Conservation (phyloP, 2,113 vertebrate species). For the Nesogale talazaci region DNA sequence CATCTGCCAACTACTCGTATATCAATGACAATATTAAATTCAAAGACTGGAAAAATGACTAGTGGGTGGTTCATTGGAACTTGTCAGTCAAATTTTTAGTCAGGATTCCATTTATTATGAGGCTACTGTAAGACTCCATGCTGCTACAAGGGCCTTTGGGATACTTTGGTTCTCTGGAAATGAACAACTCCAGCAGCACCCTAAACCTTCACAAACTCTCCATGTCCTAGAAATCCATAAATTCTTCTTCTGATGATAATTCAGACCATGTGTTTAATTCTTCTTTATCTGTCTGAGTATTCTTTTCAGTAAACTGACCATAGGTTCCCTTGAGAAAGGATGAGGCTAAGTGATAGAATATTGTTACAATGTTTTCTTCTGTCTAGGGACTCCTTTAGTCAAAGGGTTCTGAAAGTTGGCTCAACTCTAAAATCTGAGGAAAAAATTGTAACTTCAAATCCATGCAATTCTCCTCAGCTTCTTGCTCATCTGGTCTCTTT, state of each 20-base stretch:
- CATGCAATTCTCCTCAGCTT: background rate
- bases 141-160: background rate
- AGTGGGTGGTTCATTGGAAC: background rate
- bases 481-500: background rate
- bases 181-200: background rate
- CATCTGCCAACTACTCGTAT: background rate
- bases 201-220: background rate
- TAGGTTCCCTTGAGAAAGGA: background rate
- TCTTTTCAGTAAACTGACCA: background rate
- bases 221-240: background rate
- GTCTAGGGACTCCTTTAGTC: background rate
- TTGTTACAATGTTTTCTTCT: background rate
- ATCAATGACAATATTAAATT: background rate
- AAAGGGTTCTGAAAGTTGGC: constrained; percentile 35
- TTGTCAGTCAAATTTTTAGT: background rate
- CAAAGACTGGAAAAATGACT: background rate
- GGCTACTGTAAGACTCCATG: background rate
- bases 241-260: background rate
- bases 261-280: background rate
- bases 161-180: background rate
- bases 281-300: background rate
- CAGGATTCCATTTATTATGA: background rate
- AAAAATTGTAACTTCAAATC: background rate
- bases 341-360: background rate
- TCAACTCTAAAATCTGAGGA: constrained; percentile 1